Base-by-base conservation (phyloP, 2,888 invertebrate species). In the Spilarctia lutea region DNA sequence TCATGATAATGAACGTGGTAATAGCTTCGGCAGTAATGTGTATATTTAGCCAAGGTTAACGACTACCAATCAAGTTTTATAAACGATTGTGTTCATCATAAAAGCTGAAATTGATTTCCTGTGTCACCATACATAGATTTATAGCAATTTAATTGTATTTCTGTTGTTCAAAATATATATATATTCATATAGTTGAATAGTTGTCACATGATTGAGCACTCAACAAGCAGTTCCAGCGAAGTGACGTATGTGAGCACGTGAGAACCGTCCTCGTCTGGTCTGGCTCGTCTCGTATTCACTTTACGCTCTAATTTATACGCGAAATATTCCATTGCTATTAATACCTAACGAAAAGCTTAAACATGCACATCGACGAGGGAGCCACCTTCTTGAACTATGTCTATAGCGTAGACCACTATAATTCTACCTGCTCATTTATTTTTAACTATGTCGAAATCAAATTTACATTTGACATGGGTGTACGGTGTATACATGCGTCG, bases 261-360 rank as follows among this genome's bases (percentile, higher is more conserved):
- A 52, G 65, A 56, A 52, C 48, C 56, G 39, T 27, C 35, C 66
- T 67, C 52, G 56, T 48, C 39, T 39, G 20, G 52, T 39, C 66
- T 30, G 56, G 27, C 52, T 8, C 56, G 67, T 20, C 56, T 65
- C 66, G 72, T 67, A 60, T 60, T 70, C 70, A 66, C 66, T 60
- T 70, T 33, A 66, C 56, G 74, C 65, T 70, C 76, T 72, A 73
- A 48, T 72, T 74, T 69, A 65, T 65, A 11, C 60, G 68, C 35
- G 30, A 68, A 66, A 73, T 68, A 65, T 73, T 68, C 73, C 68
- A 73, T 63, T 60, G 63, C 73, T 68, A 68, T 68, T 65, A 52
- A 68, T 48, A 68, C 30, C 72, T n/a, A 56, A 27, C 52, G 18
- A 56, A 67, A 56, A 13, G 72, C 52, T 45, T 24, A 24, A 42